Conservation (phyloP, 1,140 invertebrate genomes). For the Eufriesea mexicana region DNA sequence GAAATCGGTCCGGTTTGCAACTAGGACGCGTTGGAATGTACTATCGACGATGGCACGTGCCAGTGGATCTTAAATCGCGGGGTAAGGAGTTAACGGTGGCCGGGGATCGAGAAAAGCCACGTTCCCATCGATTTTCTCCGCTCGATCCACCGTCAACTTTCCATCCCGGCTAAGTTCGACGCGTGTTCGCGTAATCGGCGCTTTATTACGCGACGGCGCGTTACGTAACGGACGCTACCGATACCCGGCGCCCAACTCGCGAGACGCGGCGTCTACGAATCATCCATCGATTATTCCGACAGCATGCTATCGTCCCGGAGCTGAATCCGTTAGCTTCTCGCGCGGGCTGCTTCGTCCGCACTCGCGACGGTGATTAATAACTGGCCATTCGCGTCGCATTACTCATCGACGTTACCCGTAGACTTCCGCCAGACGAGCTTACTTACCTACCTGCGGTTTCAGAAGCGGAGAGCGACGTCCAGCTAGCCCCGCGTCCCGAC, state of each 20-base stretch:
- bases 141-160: not conserved
- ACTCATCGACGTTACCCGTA: conserved; percentile 67
- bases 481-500: not conserved
- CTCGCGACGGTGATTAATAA: conserved; percentile 64
- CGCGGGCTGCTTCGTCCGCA: conserved; percentile 49
- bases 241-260: not conserved
- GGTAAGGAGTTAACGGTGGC: no score
- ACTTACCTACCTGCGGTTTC: conserved; percentile 73
- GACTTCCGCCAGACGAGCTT: conserved; percentile 71
- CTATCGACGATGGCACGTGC: no score
- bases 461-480: conserved; percentile 45
- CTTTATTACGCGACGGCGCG: not conserved
- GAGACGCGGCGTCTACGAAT: conserved; percentile 19
- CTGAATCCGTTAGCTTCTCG: conserved; percentile 51
- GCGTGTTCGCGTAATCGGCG: conserved; percentile 28
- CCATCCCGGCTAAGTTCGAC: not conserved
- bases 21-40: no score
- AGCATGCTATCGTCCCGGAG: conserved; percentile 10
- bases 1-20: no score
- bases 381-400: conserved; percentile 69
- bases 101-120: not conserved
- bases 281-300: conserved; percentile 58
- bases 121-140: conserved; percentile 2
- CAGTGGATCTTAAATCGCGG: no score
- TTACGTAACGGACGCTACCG: not conserved